Percentiles rank a stretch among this genome's conserved stretches.
Conservation (phyloP, 2,888 invertebrate genomes). For the Acanthacorydalis orientalis region DNA sequence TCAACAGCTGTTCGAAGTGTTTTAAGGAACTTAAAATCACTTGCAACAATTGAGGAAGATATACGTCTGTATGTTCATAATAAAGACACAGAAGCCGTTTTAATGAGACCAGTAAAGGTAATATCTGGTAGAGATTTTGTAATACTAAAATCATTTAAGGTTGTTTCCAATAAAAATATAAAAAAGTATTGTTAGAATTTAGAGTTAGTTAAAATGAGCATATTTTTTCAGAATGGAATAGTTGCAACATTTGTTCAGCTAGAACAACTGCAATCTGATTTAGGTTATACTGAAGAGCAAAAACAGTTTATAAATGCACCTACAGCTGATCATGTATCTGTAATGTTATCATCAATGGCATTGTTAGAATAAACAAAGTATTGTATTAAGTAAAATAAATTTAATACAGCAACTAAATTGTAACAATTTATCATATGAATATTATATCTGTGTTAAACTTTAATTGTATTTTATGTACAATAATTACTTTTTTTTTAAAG, state of each 20-base stretch:
- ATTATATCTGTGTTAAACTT: no score
- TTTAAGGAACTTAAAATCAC: slow-evolving; percentile 60
- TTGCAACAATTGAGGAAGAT: slow-evolving; percentile 64
- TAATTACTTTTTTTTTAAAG: no score
- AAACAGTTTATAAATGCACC: slow-evolving; percentile 76
- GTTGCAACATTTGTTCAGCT: slow-evolving; percentile 76
- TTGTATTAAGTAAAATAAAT: no score
- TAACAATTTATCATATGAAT: no score
- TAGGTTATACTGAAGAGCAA: slow-evolving; percentile 69
- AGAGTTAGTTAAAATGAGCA: slow-evolving; percentile 3
- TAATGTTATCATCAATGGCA: slow-evolving; percentile 52
- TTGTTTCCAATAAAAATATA: slow-evolving; percentile 5
- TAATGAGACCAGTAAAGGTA: slow-evolving; percentile 85
- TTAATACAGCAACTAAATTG: no score
- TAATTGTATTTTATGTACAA: no score
- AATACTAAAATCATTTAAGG: slow-evolving; percentile 4
- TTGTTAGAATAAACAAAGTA: no score
- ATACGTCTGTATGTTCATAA: slow-evolving; percentile 95
- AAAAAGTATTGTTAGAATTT: no score
- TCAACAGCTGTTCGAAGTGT: slow-evolving; percentile 59
- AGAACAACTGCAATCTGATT: slow-evolving; percentile 53
- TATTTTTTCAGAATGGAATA: slow-evolving; percentile 56
- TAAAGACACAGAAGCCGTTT: slow-evolving; percentile 90
- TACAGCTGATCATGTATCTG: slow-evolving; percentile 83
- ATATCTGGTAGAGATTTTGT: not conserved